Percentiles rank a stretch among this genome's conserved stretches.
Conservation (phyloP, 2,113 vertebrate species). For the Anarrhichthys ocellatus region DNA sequence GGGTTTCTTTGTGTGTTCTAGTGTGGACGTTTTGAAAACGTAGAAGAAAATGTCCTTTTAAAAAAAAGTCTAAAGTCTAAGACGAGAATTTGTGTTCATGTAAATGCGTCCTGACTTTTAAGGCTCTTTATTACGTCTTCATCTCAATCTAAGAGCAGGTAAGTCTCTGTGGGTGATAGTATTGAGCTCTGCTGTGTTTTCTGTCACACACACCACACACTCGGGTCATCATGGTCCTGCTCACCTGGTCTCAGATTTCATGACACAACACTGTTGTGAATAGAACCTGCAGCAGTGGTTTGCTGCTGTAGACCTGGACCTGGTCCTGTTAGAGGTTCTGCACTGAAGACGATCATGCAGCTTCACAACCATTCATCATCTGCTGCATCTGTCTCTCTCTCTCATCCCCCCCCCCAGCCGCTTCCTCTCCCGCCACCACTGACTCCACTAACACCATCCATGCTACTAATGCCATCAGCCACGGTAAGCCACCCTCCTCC, state of each 20-base stretch:
- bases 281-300: neutral
- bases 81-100: too few relatives aligned
- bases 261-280: neutral
- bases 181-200: too few relatives aligned
- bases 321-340: neutral
- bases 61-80: too few relatives aligned
- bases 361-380: conserved; percentile 46
- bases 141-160: too few relatives aligned
- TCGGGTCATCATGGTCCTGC: neutral
- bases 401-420: conserved; percentile 14
- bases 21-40: too few relatives aligned
- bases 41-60: too few relatives aligned
- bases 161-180: too few relatives aligned
- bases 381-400: conserved; percentile 51
- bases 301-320: neutral
- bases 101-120: too few relatives aligned
- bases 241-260: neutral
- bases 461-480: conserved; percentile 90
- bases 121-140: too few relatives aligned
- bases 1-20: too few relatives aligned
- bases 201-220: too few relatives aligned
- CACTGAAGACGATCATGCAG: neutral
- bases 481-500: conserved; percentile 81
- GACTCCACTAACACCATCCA: conserved; percentile 92
- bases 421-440: conserved; percentile 86